Conservation (phyloP, 2,888 invertebrate genomes). For the Lasioglossum figueresi region DNA sequence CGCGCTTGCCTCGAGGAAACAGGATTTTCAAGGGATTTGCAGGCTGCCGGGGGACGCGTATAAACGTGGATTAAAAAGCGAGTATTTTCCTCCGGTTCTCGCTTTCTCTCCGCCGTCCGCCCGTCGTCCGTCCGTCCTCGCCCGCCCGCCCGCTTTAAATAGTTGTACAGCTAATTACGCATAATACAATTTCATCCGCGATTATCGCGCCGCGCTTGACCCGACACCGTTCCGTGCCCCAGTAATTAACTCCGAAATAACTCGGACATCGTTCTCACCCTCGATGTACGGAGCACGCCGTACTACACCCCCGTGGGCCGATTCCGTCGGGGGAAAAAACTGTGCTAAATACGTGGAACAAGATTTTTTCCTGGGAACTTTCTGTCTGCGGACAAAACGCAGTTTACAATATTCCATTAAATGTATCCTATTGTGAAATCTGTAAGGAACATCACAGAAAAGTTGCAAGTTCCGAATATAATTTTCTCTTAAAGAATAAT, state of each 20-base stretch:
- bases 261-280: neutral
- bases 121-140: neutral
- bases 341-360: neutral
- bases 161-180: conserved; percentile 6
- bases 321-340: neutral
- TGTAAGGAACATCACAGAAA: too few relatives aligned
- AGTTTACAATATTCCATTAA: neutral
- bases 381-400: too few relatives aligned
- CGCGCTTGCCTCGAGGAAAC: conserved; percentile 9
- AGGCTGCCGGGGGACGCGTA: neutral
- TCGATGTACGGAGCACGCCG: neutral
- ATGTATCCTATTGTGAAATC: neutral
- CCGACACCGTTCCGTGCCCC: neutral
- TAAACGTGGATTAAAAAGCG: conserved; percentile 25
- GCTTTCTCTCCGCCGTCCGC: neutral
- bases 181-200: conserved; percentile 13
- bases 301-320: neutral
- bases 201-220: conserved; percentile 12
- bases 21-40: conserved; percentile 29
- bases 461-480: too few relatives aligned
- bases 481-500: neutral
- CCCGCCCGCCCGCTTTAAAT: too few relatives aligned
- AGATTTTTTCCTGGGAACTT: neutral
- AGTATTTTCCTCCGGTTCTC: neutral
- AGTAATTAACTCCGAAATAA: conserved; percentile 3